Conservation (phyloP, 2,113 vertebrate species). For the Sylvicapra grimmia region DNA sequence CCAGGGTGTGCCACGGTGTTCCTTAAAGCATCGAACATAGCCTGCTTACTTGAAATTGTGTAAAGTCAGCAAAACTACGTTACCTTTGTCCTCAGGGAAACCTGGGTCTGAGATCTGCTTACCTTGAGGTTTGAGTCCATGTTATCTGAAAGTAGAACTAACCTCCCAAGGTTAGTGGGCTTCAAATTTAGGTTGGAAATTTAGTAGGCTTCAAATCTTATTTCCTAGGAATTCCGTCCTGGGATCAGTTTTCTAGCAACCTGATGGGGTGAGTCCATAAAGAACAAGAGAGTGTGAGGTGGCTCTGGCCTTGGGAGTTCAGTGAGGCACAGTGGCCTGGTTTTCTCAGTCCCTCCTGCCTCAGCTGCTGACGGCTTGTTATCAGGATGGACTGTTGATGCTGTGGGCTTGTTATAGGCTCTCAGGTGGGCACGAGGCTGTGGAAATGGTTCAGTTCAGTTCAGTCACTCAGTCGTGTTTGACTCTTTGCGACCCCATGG, state of each 20-base stretch:
- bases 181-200: neutral
- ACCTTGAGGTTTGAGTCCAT: slow-evolving; percentile 1
- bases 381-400: neutral
- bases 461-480: neutral
- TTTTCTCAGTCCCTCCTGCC: neutral
- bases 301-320: neutral
- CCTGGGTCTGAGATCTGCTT: neutral
- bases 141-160: neutral
- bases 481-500: rapidly evolving
- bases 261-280: neutral
- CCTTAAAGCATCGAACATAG: neutral
- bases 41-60: neutral
- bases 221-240: slow-evolving; percentile 8
- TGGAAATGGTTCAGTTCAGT: neutral
- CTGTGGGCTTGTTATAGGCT: neutral
- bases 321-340: neutral
- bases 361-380: neutral
- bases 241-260: neutral
- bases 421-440: neutral
- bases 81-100: neutral
- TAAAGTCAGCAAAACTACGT: neutral
- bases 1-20: neutral
- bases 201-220: slow-evolving; percentile 1
- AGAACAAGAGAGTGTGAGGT: neutral
- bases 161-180: neutral